Evolutionary conservation across 1,140 invertebrate species (phyloP).

Genomic region (Aphelinus atriplicis): DNA sequence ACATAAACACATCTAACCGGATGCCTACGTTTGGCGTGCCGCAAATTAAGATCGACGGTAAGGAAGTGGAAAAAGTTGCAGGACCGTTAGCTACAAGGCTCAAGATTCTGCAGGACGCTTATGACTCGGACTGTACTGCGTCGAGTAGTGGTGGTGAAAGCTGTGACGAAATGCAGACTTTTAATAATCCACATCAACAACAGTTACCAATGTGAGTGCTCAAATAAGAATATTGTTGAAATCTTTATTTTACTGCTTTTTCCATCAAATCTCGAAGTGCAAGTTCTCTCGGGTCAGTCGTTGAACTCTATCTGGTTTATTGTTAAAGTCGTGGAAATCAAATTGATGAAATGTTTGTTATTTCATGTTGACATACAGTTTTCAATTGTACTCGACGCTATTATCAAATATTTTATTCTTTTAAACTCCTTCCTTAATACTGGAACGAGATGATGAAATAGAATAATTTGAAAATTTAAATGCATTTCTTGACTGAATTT

Average conservation of each 20-base stretch:
- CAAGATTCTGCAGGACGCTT: slow-evolving; percentile 74
- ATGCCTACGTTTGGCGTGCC: slow-evolving; percentile 61
- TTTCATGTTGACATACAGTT: too few relatives aligned
- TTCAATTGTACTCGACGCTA: too few relatives aligned
- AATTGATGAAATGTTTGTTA: too few relatives aligned
- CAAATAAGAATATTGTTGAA: neutral
- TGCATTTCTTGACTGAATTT: too few relatives aligned
- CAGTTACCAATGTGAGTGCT: slow-evolving; percentile 80
- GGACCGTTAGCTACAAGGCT: slow-evolving; percentile 78
- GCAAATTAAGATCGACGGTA: slow-evolving; percentile 66
- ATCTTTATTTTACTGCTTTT: neutral
- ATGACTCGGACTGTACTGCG: slow-evolving; percentile 93
- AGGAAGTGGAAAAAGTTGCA: slow-evolving; percentile 72
- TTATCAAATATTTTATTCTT: too few relatives aligned
- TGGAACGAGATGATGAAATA: too few relatives aligned
- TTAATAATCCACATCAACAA: slow-evolving; percentile 80
- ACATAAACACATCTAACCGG: slow-evolving; percentile 53
- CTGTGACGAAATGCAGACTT: slow-evolving; percentile 86
- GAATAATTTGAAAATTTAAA: too few relatives aligned
- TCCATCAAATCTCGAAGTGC: too few relatives aligned
- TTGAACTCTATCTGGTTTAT: too few relatives aligned
- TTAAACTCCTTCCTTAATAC: too few relatives aligned
- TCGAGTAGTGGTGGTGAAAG: slow-evolving; percentile 94
- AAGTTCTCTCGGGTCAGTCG: too few relatives aligned
- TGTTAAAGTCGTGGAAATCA: too few relatives aligned